These are phyloP conservation scores for Hapalemur alaotrensis DNA, from an alignment of 2,797 vertebrate genomes.

Conservation along the genomic window DNA sequence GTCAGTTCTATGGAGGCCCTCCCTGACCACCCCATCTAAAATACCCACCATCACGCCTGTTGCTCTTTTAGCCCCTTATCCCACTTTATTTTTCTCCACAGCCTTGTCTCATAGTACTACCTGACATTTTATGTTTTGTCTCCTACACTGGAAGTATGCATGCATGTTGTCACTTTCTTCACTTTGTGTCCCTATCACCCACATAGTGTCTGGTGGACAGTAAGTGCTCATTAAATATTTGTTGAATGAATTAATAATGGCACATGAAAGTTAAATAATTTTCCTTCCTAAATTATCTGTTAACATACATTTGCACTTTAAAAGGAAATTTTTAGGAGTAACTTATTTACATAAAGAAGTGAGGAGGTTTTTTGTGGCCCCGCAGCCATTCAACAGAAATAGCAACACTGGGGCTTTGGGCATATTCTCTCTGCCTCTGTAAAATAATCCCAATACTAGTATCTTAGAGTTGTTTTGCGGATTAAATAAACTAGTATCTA, in stretches of 20 bases:
- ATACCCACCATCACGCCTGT: background rate
- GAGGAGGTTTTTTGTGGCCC: background rate
- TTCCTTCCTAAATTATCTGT: background rate
- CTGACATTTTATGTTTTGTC: background rate
- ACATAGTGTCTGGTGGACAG: background rate
- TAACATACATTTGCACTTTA: background rate
- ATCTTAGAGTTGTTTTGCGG: background rate
- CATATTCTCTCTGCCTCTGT: background rate
- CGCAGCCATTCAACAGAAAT: background rate
- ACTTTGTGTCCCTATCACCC: background rate
- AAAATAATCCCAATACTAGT: background rate
- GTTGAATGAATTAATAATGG: background rate
- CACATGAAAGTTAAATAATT: background rate
- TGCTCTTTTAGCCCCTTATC: background rate
- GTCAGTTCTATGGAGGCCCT: background rate
- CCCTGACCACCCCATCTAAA: background rate
- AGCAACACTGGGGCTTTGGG: background rate
- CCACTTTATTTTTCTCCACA: background rate
- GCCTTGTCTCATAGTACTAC: background rate
- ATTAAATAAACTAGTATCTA: background rate
- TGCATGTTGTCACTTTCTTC: background rate
- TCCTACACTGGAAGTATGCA: background rate
- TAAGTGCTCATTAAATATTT: background rate
- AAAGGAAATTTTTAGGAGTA: background rate
- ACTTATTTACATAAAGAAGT: background rate